phyloP scores from a whole-genome alignment of 2,113 vertebrate species.

The Alethe castanea region DNA sequence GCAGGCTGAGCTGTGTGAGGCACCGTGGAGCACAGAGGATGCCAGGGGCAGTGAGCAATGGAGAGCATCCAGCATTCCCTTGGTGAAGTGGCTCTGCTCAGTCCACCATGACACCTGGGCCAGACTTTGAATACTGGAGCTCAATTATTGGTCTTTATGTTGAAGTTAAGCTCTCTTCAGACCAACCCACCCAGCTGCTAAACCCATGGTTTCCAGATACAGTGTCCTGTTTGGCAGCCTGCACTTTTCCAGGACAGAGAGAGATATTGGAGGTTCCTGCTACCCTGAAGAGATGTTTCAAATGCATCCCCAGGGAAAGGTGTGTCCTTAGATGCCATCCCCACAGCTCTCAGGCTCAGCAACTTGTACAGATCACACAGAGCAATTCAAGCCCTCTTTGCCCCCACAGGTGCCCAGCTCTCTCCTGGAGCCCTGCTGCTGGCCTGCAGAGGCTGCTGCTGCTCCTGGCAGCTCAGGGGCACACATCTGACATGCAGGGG shows the following conservation, averaged over 20 bases:
- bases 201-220: not conserved
- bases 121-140: not conserved
- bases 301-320: not conserved
- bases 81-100: constrained; percentile 4
- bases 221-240: not conserved
- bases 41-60: not conserved
- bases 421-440: not conserved
- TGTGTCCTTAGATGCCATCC: not conserved
- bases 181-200: not conserved
- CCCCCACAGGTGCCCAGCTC: not conserved
- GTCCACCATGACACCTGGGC: not conserved
- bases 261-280: not conserved
- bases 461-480: not conserved
- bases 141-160: not conserved
- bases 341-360: not conserved
- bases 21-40: not conserved
- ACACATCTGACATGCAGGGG: not conserved
- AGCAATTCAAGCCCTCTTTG: not conserved
- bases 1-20: not conserved
- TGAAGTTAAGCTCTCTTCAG: not conserved
- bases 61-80: not conserved
- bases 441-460: not conserved
- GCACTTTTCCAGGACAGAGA: not conserved
- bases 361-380: not conserved
- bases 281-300: not conserved